These are phyloP conservation scores for Epizoanthus scotinus DNA, from an alignment of 92 coral and sea anemone genomes.

Conservation along the genomic window DNA sequence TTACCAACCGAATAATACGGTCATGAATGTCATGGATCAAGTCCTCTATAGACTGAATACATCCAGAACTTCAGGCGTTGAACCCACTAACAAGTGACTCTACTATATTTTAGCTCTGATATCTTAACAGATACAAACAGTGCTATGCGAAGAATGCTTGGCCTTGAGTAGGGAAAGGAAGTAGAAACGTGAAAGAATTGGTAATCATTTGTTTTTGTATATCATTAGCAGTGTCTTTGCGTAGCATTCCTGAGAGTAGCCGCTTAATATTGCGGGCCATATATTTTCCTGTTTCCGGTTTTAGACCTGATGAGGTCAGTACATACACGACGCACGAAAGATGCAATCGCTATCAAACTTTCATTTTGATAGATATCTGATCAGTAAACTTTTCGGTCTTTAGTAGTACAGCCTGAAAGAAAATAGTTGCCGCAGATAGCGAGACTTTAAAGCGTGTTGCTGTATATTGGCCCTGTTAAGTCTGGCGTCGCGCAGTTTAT, in stretches of 20 bases:
- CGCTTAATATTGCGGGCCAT: conserved; percentile 29
- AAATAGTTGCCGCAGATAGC: neutral
- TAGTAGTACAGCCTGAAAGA: neutral
- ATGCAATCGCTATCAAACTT: neutral
- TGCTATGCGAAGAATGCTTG: conserved; percentile 31
- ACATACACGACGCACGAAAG: conserved; percentile 12
- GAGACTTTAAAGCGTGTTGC: neutral
- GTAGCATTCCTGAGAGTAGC: conserved; percentile 11
- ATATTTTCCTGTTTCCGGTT: conserved; percentile 38
- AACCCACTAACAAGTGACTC: neutral
- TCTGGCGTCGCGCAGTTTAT: neutral
- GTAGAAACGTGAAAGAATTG: conserved; percentile 23
- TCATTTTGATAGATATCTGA: neutral
- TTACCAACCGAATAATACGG: too few relatives aligned
- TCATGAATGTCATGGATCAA: too few relatives aligned
- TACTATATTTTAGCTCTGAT: neutral
- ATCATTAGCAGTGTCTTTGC: conserved; percentile 15
- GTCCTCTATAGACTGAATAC: too few relatives aligned
- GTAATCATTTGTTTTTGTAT: conserved; percentile 41
- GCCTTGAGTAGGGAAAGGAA: conserved; percentile 17
- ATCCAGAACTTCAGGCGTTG: neutral
- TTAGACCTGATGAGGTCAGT: conserved; percentile 15
- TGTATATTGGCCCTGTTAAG: conserved; percentile 22
- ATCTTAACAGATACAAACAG: too few relatives aligned
- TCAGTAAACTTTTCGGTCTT: neutral